A percentile compares a stretch with the other conserved stretches of the same genome.
phyloP scores from a whole-genome alignment of 2,113 vertebrate species.

The Phylloscopus whistleri region DNA sequence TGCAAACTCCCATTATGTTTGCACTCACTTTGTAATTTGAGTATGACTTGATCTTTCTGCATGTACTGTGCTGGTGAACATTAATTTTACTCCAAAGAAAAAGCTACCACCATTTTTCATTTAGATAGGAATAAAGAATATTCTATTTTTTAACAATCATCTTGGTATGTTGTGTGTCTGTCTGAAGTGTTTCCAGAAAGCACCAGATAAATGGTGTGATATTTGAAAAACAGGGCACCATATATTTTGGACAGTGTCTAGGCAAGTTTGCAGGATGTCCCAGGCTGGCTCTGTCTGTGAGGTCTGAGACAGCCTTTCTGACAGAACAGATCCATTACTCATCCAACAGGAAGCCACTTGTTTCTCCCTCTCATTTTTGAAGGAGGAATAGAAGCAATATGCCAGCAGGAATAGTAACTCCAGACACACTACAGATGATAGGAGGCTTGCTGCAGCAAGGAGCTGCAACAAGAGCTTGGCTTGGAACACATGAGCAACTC shows the following conservation, averaged over 20 bases:
- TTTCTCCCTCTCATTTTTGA: neutral
- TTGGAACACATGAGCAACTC: neutral
- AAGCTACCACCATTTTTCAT: slow-evolving; percentile 39
- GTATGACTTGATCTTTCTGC: neutral
- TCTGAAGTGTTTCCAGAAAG: slow-evolving; percentile 52
- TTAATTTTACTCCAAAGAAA: slow-evolving; percentile 18
- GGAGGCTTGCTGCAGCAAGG: neutral
- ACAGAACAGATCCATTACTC: neutral
- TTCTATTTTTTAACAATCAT: slow-evolving; percentile 12
- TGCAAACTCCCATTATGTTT: neutral
- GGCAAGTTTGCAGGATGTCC: slow-evolving; percentile 31
- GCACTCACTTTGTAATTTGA: slow-evolving; percentile 24
- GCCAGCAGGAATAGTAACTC: neutral
- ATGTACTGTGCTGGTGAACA: neutral
- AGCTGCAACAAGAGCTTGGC: neutral
- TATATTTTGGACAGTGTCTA: slow-evolving; percentile 51
- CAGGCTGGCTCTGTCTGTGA: slow-evolving; percentile 29
- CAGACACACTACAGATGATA: neutral
- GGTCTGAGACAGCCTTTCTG: slow-evolving; percentile 38
- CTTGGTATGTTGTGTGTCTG: slow-evolving; percentile 16
- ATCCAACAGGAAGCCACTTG: slow-evolving; percentile 26
- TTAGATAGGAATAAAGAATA: slow-evolving; percentile 35
- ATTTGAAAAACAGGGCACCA: slow-evolving; percentile 50
- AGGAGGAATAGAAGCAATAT: neutral
- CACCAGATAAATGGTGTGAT: slow-evolving; percentile 53